Percentiles rank a stretch among this genome's conserved stretches.
phyloP scores from a whole-genome alignment of 2,113 vertebrate genomes.

The Prunella himalayana region DNA sequence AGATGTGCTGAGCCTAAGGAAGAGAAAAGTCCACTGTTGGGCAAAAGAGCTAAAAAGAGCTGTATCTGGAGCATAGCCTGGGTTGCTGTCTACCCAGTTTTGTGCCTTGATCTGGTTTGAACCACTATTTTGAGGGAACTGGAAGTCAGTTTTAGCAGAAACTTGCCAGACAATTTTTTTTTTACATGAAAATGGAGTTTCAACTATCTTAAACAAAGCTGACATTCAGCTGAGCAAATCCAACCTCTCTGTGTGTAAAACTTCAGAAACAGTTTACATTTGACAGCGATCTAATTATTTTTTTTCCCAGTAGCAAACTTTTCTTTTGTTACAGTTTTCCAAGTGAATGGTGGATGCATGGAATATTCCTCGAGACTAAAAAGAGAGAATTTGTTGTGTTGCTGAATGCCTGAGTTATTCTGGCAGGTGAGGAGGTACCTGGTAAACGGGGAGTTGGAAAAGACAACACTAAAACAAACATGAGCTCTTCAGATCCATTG shows the following conservation, averaged over 20 bases:
- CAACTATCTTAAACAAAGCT: background rate
- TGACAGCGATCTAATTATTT: background rate
- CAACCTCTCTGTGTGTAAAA: background rate
- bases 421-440: background rate
- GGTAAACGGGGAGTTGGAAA: background rate
- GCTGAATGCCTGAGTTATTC: background rate
- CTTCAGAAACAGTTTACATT: background rate
- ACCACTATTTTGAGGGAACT: background rate
- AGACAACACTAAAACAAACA: background rate
- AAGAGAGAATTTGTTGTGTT: background rate
- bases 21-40: fast-evolving
- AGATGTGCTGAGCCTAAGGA: background rate
- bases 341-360: background rate
- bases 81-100: background rate
- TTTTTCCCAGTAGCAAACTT: background rate
- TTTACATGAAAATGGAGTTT: background rate
- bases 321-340: background rate
- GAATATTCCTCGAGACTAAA: background rate
- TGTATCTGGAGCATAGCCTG: background rate
- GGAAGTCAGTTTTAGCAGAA: background rate
- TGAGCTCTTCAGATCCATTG: background rate
- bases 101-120: background rate
- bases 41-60: background rate
- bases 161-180: background rate
- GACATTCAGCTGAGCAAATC: background rate